A percentile compares a stretch with the other conserved stretches of the same genome.
These are phyloP conservation scores for Scaptomyza caliginosa DNA, from an alignment of 2,888 invertebrate species.

Conservation along the genomic window DNA sequence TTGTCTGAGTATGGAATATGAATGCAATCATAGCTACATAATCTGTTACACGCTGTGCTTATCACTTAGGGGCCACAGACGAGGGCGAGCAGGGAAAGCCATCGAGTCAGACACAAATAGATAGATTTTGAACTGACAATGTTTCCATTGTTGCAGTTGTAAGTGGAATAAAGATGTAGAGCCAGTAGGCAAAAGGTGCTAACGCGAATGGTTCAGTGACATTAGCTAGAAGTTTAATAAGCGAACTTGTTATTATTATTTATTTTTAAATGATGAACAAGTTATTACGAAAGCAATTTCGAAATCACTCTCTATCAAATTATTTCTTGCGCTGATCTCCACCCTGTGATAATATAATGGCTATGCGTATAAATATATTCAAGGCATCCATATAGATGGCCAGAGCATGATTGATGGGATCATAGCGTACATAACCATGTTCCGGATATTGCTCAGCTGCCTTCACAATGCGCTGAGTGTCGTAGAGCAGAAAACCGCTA, in stretches of 20 bases:
- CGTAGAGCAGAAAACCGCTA: constrained; percentile 95
- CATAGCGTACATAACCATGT: constrained; percentile 88
- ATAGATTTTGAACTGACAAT: constrained; percentile 1
- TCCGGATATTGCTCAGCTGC: constrained; percentile 93
- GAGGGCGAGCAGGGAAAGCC: not conserved
- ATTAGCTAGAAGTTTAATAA: not conserved
- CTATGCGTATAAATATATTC: constrained; percentile 98
- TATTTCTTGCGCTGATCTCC: constrained; percentile 84
- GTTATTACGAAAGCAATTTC: constrained; percentile 19
- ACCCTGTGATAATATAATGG: constrained; percentile 90
- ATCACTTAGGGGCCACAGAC: constrained; percentile 23
- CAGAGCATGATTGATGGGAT: constrained; percentile 97
- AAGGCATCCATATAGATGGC: constrained; percentile 97
- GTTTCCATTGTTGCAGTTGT: constrained; percentile 7
- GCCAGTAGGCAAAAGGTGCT: constrained; percentile 1
- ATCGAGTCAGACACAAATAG: not conserved
- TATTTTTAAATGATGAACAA: not conserved
- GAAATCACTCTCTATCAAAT: not conserved
- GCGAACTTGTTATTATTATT: not conserved
- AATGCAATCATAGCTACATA: constrained; percentile 53
- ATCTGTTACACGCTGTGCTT: constrained; percentile 28
- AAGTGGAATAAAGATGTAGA: not conserved
- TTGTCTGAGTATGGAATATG: constrained; percentile 33
- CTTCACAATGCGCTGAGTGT: constrained; percentile 96
- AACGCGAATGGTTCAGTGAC: constrained; percentile 3